Percentiles rank a stretch among this genome's conserved stretches.
phyloP scores from a whole-genome alignment of 2,888 invertebrate species.

The Ctena decussata region DNA sequence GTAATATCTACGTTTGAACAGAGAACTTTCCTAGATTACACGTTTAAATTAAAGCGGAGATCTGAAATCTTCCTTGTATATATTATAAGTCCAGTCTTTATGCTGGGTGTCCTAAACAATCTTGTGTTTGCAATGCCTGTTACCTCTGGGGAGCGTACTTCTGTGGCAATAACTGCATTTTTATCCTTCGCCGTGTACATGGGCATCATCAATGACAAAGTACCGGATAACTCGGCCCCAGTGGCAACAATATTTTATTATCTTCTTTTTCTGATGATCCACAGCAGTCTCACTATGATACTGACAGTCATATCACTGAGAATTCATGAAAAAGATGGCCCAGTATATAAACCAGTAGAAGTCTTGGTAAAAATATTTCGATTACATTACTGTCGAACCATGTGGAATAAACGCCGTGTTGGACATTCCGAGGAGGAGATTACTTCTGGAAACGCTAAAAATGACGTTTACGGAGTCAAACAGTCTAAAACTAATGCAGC shows the following conservation, averaged over 20 bases:
- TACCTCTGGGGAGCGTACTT: conserved; percentile 53
- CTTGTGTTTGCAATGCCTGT: conserved; percentile 56
- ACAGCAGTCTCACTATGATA: not conserved
- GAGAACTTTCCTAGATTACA: not conserved
- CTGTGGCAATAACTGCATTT: conserved; percentile 54
- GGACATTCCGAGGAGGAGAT: too few species aligned
- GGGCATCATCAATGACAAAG: conserved; percentile 55
- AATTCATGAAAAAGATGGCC: not conserved
- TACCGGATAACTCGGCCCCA: conserved; percentile 56
- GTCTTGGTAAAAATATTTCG: not conserved
- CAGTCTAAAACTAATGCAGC: too few species aligned
- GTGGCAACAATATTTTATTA: conserved; percentile 43
- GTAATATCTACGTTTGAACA: too few species aligned
- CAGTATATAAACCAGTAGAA: not conserved
- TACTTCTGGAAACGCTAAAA: too few species aligned
- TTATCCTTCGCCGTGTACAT: conserved; percentile 59
- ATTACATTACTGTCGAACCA: not conserved
- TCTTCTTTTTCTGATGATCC: not conserved
- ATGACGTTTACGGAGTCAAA: too few species aligned
- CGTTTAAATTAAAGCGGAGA: not conserved
- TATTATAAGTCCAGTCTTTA: conserved; percentile 43
- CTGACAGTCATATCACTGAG: not conserved
- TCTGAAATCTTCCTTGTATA: not conserved
- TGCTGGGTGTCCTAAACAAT: conserved; percentile 43
- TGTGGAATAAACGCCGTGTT: too few species aligned